Evolutionary conservation across 1,140 invertebrate genomes (phyloP).

Genomic region (Hesperophylax magnus): DNA sequence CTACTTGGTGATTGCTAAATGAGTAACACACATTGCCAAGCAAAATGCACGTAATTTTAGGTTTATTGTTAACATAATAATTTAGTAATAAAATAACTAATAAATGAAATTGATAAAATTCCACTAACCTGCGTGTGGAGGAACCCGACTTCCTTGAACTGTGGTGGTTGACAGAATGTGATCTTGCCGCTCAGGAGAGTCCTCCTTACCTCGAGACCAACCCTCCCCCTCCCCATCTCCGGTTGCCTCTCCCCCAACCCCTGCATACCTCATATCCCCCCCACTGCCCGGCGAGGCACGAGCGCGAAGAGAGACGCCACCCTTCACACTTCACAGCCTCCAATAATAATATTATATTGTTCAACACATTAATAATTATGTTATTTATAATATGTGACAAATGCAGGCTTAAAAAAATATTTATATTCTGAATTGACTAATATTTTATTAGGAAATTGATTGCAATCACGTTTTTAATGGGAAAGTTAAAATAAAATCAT

Average conservation of each 20-base stretch:
- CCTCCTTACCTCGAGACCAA: neutral
- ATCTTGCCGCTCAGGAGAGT: neutral
- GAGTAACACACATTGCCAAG: too few relatives aligned
- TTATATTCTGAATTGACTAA: too few relatives aligned
- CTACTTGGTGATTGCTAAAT: too few relatives aligned
- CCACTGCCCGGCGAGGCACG: neutral
- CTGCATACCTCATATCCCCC: neutral
- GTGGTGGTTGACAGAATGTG: conserved; percentile 6
- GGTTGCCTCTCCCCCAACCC: neutral
- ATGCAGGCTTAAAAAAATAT: too few relatives aligned
- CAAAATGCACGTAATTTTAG: too few relatives aligned
- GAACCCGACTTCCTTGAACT: neutral
- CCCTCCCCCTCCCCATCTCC: neutral
- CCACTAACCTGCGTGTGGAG: neutral
- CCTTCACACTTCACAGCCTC: neutral
- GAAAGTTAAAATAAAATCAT: too few relatives aligned
- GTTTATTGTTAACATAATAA: too few relatives aligned
- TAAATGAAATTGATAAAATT: neutral
- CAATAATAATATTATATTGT: neutral
- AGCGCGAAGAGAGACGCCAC: neutral
- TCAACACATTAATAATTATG: too few relatives aligned
- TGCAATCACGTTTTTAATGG: too few relatives aligned
- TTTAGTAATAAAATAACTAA: too few relatives aligned
- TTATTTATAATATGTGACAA: too few relatives aligned
- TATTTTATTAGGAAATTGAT: too few relatives aligned